Evolutionary conservation across 2,113 vertebrate genomes (phyloP), one percentile per base, ranked within the genome.

Genomic region (Rattus rattus): DNA sequence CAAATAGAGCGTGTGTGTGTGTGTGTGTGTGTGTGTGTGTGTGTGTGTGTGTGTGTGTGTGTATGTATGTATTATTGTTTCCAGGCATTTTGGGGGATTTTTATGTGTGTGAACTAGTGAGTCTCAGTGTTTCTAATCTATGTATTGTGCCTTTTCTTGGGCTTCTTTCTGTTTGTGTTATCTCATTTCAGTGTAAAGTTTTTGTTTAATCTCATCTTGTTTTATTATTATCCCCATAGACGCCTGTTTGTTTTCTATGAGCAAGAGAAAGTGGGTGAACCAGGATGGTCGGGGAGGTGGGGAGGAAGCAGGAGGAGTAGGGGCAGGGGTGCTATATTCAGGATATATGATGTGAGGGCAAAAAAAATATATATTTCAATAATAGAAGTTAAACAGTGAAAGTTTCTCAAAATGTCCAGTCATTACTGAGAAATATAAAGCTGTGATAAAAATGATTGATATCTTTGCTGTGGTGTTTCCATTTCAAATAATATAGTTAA

Each of bases 361-460:
- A 63, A 56, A 81, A 63, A 43, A 2, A 7, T 4, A 2, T 54
- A 54, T 54, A 14, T 61, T 28, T 83, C 7, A 43, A 17, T 61
- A 39, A 39, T 39, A 43, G 5, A 11, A 81, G 24, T 86, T 49
- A 67, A 65, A 87, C 80, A 93, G 81, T 92, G 70, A 69, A 69
- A 13, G 33, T 69, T 69, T 69, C 13, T 6, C 30, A 88, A 84
- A 93, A 85, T 81, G 80, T 7, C 39, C 69, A 49, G 13, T 81
- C 20, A 36, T 19, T 88, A 36, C 7, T 88, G 4, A 76, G 92
- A 95, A 95, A 80, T 56, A 19, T 67, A 94, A 94, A 65, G 63
- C 5, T 63, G 10, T 83, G 12, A 43, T 94, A 92, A 89, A 56
- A 75, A 90, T 11, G 24, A 1, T 28, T 77, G 17, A 70, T 81